A percentile compares a stretch with the other conserved stretches of the same genome.
phyloP scores from a whole-genome alignment of 2,113 vertebrate species.

The Craseonycteris thonglongyai region DNA sequence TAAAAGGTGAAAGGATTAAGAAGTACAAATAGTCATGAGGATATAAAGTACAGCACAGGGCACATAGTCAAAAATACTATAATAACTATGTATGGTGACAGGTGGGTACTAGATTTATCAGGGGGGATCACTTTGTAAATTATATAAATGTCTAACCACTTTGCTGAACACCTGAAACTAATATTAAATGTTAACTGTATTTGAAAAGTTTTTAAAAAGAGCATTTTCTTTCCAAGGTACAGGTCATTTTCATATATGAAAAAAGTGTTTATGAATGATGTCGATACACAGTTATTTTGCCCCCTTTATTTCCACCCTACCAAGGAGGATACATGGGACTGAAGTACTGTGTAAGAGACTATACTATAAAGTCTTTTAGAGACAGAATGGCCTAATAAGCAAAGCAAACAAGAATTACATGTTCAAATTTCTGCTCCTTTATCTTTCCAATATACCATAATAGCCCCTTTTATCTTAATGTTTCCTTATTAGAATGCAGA shows the following conservation, averaged over 20 bases:
- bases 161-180: no score
- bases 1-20: no score
- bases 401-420: neutral
- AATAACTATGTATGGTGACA: no score
- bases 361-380: neutral
- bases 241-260: neutral
- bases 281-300: neutral
- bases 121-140: no score
- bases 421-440: neutral
- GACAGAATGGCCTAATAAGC: neutral
- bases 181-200: no score
- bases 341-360: neutral
- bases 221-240: neutral
- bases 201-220: neutral
- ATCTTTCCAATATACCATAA: neutral
- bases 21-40: no score
- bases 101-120: no score
- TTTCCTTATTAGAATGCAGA: neutral
- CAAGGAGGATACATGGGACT: neutral
- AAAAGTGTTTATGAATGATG: neutral
- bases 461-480: neutral
- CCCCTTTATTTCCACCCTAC: neutral
- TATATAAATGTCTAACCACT: no score
- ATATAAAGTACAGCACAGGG: no score
- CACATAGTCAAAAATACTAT: no score